Conservation (phyloP, 2,888 invertebrate genomes). For the Lepidochitona cinerea region DNA sequence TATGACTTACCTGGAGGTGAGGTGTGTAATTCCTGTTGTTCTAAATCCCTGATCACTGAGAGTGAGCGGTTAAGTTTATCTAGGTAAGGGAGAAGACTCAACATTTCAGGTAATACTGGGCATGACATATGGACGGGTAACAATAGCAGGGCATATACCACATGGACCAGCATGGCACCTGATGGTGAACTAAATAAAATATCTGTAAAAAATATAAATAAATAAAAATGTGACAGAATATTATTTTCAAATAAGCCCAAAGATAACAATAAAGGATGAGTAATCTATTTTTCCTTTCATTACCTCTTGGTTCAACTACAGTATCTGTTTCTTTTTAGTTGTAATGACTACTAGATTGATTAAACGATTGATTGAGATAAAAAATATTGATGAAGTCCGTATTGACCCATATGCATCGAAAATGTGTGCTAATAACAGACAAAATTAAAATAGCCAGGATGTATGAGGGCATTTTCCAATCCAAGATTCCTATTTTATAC, state of each 20-base stretch:
- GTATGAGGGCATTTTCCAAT: too few species aligned
- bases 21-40: constrained; percentile 59
- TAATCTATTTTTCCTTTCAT: too few species aligned
- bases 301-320: too few species aligned
- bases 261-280: not conserved
- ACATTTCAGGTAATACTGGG: constrained; percentile 68
- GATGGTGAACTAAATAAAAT: constrained; percentile 75
- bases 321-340: not conserved
- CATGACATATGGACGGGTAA: constrained; percentile 71
- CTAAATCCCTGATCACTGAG: constrained; percentile 50
- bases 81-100: constrained; percentile 64
- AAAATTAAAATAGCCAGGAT: too few species aligned
- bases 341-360: not conserved
- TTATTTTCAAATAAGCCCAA: not conserved
- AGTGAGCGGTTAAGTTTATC: constrained; percentile 63
- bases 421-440: too few species aligned
- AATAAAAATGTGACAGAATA: too few species aligned
- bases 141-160: constrained; percentile 75
- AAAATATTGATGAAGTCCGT: too few species aligned
- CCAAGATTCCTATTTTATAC: too few species aligned
- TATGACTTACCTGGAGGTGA: not conserved
- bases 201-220: constrained; percentile 61
- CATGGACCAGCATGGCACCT: constrained; percentile 76
- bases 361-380: too few species aligned
- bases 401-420: too few species aligned